Conservation (phyloP, 1,140 invertebrate species). For the Drosophila prosaltans region DNA sequence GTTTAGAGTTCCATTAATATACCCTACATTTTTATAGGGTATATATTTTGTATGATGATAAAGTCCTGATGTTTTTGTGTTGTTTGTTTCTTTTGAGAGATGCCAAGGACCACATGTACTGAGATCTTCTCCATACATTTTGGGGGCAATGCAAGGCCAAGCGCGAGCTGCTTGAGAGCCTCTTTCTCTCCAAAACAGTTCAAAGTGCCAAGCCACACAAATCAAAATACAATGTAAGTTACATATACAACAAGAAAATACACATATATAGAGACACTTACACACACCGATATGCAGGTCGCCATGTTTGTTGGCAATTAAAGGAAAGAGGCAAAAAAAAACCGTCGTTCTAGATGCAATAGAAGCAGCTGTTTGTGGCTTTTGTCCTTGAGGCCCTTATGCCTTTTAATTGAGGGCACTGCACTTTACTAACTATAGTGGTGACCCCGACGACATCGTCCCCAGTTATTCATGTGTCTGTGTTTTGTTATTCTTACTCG, state of each 20-base stretch:
- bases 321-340: slow-evolving; percentile 51
- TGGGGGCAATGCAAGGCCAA: slow-evolving; percentile 60
- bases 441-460: slow-evolving; percentile 47
- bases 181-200: slow-evolving; percentile 30
- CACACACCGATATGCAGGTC: slow-evolving; percentile 23
- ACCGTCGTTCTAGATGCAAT: slow-evolving; percentile 55
- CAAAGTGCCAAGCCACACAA: slow-evolving; percentile 51
- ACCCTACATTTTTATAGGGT: neutral
- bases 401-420: slow-evolving; percentile 75
- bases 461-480: slow-evolving; percentile 27
- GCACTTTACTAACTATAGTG: slow-evolving; percentile 54
- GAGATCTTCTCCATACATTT: slow-evolving; percentile 2
- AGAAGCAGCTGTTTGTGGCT: slow-evolving; percentile 47
- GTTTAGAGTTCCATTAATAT: too few species aligned
- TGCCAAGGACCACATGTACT: slow-evolving; percentile 3
- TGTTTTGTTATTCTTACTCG: slow-evolving; percentile 21
- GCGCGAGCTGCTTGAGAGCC: slow-evolving; percentile 46
- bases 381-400: slow-evolving; percentile 60
- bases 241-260: neutral
- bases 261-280: neutral
- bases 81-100: slow-evolving; percentile 1
- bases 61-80: neutral
- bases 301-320: slow-evolving; percentile 59
- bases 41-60: neutral
- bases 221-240: slow-evolving; percentile 48